These are phyloP conservation scores for Eristalis tenax DNA, from an alignment of 2,888 invertebrate species.

Conservation along the genomic window DNA sequence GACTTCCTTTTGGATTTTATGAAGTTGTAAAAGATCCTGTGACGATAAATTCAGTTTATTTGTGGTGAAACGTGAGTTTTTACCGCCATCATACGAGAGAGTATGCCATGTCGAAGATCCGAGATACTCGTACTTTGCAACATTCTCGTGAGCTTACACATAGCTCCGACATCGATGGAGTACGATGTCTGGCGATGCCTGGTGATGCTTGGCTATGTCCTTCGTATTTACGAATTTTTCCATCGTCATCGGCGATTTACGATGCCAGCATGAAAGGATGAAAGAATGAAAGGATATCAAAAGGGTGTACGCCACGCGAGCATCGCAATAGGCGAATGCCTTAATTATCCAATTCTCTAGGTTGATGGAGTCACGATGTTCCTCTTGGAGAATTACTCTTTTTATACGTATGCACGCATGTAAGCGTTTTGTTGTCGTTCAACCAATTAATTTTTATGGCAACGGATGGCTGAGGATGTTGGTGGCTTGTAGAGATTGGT, in stretches of 20 bases:
- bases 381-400: conserved; percentile 44
- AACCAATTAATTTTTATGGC: conserved; percentile 49
- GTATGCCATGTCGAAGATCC: conserved; percentile 15
- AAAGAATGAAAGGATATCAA: conserved; percentile 50
- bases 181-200: conserved; percentile 11
- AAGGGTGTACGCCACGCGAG: conserved; percentile 29
- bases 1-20: conserved; percentile 42
- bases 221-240: conserved; percentile 6
- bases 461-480: conserved; percentile 5
- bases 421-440: conserved; percentile 53
- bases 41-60: conserved; percentile 62
- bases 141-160: conserved; percentile 30
- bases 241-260: conserved; percentile 29
- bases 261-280: conserved; percentile 49
- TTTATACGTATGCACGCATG: conserved; percentile 32
- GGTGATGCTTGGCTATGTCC: conserved; percentile 26
- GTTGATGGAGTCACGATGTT: conserved; percentile 61
- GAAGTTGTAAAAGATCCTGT: conserved; percentile 65
- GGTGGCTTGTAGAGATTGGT: neutral
- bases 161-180: conserved; percentile 3
- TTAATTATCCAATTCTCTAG: conserved; percentile 63
- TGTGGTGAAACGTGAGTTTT: conserved; percentile 52
- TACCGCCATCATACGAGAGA: conserved; percentile 37
- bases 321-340: conserved; percentile 36
- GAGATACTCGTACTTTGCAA: conserved; percentile 29